Base-by-base conservation (phyloP, 2,113 vertebrate species). In the Propithecus coquereli region DNA sequence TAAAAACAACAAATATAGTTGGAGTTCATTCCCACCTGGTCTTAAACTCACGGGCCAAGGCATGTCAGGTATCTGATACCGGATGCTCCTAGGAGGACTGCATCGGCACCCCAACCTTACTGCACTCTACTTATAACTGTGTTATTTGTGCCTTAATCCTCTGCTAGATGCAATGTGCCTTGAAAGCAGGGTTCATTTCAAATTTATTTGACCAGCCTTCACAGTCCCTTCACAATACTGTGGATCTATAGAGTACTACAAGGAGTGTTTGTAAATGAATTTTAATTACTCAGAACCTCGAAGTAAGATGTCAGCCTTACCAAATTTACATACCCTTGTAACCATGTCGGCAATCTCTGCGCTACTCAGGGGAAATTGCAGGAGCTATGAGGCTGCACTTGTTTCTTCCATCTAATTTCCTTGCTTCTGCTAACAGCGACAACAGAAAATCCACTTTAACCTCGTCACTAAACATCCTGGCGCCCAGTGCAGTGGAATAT, bases 31-130 rank as follows among this genome's bases (percentile, higher is more conserved):
- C 7, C 22, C 18, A 34, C n/a, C 16, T 80, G 40, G 40, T 70
- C 22, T 85, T n/a, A 18, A 7, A 27, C 0, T 7, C 43, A 23
- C 34, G 6, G 32, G 20, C n/a, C 18, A 14, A 27, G 34, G 32
- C 0, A 0, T 10, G 37, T 34, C 40, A 8, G 20, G 9, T 20
- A 4, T 70, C 73, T 71, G 59, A 68, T 18, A 23, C 25, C 4
- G 0, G 8, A 50, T 13, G 2, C 23, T 0, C 74, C 13, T 8
- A 2, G 40, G 50, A 74, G 45, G n/a, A 50, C 7, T 25, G 10
- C n/a, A 37, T 65, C 45, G 16, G 0, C 40, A 13, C 25, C n/a
- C 37, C 10, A 11, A 8, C 14, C n/a, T 14, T 14, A 14, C 40
- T 81, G 20, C 10, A 14, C 27, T 87, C 37, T 27, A 18, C 45